A percentile compares a stretch with the other conserved stretches of the same genome.
phyloP scores from a whole-genome alignment of 2,797 vertebrate species.

The Mionectes olivaceus region DNA sequence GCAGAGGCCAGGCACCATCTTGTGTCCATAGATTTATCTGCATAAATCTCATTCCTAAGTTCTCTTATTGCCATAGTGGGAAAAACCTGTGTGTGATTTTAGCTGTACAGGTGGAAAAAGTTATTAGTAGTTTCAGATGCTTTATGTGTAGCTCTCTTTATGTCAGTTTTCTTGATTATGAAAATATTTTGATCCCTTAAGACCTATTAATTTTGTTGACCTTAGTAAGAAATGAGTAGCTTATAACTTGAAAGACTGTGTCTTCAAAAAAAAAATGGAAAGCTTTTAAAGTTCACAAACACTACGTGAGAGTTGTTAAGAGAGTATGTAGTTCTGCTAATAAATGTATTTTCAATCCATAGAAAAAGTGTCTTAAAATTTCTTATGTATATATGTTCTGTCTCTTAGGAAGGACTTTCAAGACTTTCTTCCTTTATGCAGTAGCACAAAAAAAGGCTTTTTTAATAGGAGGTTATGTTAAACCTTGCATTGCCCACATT shows the following conservation, averaged over 20 bases:
- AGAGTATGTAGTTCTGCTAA: neutral
- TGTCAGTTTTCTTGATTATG: neutral
- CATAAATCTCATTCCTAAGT: neutral
- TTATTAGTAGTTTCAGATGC: neutral
- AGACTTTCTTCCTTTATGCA: neutral
- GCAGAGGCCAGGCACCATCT: neutral
- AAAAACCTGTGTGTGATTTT: neutral
- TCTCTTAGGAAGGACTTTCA: neutral
- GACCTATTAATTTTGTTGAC: constrained; percentile 3
- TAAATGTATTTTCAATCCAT: neutral
- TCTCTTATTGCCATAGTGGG: neutral
- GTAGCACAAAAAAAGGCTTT: neutral
- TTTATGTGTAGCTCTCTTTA: neutral
- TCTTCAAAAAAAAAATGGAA: neutral
- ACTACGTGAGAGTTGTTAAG: neutral
- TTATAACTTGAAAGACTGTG: neutral
- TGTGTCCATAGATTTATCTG: neutral
- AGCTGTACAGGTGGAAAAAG: neutral
- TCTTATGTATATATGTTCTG: neutral
- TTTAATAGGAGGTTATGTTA: neutral
- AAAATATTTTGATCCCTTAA: constrained; percentile 32
- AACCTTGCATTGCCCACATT: neutral
- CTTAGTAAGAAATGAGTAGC: neutral
- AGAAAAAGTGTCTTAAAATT: neutral
- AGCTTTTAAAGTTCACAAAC: constrained; percentile 14